phyloP scores from a whole-genome alignment of 2,888 invertebrate species.

The Cephus spinipes region DNA sequence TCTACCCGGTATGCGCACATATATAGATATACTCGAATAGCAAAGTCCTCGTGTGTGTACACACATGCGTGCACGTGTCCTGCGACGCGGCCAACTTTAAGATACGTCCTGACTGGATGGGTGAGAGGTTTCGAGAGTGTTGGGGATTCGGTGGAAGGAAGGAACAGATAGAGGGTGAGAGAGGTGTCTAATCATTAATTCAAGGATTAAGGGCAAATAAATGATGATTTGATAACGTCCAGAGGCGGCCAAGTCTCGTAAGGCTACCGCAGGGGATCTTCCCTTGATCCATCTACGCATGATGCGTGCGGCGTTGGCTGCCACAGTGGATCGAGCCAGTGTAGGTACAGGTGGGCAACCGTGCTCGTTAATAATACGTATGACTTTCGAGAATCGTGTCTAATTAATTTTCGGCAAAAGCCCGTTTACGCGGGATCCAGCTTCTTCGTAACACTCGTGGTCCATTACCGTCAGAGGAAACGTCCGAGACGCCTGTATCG shows the following conservation, averaged over 20 bases:
- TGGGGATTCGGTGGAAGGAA: not conserved
- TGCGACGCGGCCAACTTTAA: conserved; percentile 50
- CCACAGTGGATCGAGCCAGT: conserved; percentile 9
- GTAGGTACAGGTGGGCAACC: conserved; percentile 48
- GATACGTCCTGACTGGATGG: conserved; percentile 54
- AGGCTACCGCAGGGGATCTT: conserved; percentile 34
- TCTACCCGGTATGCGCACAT: not conserved
- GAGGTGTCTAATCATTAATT: conserved; percentile 64
- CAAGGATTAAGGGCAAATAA: conserved; percentile 64
- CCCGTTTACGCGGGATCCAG: conserved; percentile 14
- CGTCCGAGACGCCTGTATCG: not conserved
- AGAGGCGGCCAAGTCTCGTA: conserved; percentile 44
- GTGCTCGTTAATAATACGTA: conserved; percentile 53
- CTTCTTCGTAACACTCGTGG: not conserved
- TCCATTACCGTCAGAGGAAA: not conserved
- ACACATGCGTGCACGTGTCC: not conserved
- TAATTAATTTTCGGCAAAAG: conserved; percentile 49
- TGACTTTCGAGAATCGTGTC: conserved; percentile 49
- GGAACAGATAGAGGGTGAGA: not conserved
- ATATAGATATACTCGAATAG: not conserved
- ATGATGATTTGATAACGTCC: conserved; percentile 65
- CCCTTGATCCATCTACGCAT: conserved; percentile 37
- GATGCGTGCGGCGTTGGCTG: conserved; percentile 18
- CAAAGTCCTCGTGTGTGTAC: not conserved
- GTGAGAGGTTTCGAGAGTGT: conserved; percentile 29